phyloP scores from a whole-genome alignment of 2,888 invertebrate species.

The Apamea anceps region DNA sequence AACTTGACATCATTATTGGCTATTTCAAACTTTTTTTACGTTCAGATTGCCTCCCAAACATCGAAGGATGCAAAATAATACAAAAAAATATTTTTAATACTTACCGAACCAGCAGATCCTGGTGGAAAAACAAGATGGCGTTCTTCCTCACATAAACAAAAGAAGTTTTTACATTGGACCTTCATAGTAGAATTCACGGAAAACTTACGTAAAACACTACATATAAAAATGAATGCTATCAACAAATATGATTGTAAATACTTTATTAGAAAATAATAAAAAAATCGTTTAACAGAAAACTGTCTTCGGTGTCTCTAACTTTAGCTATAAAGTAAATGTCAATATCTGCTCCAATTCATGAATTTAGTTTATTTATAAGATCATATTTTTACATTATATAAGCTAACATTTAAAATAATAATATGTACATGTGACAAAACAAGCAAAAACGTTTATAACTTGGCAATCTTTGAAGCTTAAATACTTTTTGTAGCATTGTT shows the following conservation, averaged over 20 bases:
- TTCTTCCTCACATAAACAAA: conserved; percentile 70
- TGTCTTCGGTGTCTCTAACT: not conserved
- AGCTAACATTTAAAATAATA: too few relatives aligned
- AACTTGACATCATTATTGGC: not conserved
- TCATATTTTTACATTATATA: too few relatives aligned
- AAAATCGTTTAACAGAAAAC: not conserved
- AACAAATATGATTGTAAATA: conserved; percentile 19
- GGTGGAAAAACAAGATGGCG: conserved; percentile 74
- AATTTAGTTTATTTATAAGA: not conserved
- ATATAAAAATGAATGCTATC: conserved; percentile 33
- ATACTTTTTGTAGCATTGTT: too few relatives aligned
- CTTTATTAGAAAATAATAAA: conserved; percentile 11
- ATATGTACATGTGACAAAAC: too few relatives aligned
- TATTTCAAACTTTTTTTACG: not conserved
- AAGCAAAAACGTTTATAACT: too few relatives aligned
- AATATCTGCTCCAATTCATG: not conserved
- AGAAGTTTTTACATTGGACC: conserved; percentile 68
- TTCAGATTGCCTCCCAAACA: not conserved
- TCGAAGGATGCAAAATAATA: not conserved
- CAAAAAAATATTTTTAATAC: conserved; percentile 39
- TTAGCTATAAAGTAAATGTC: not conserved
- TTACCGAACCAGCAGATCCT: conserved; percentile 70
- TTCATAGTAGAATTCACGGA: conserved; percentile 28
- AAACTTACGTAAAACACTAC: conserved; percentile 30
- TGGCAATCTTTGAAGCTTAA: too few relatives aligned